Conservation (phyloP, 2,888 invertebrate genomes). For the Hyalella azteca region DNA sequence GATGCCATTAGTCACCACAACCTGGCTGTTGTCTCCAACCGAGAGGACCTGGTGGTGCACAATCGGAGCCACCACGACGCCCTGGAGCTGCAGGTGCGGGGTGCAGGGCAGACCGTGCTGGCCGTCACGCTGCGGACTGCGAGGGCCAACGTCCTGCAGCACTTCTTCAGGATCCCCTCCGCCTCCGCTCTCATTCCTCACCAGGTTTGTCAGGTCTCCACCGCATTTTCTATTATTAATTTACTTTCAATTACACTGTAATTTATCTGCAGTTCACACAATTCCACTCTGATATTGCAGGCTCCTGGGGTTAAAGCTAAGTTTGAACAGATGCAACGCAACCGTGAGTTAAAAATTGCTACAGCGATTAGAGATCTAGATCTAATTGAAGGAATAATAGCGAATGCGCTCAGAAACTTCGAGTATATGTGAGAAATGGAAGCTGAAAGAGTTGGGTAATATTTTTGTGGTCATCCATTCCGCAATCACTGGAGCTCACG, state of each 20-base stretch:
- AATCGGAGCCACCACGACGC: not conserved
- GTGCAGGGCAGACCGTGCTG: conserved; percentile 12
- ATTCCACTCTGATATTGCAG: too few species aligned
- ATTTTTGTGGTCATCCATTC: too few species aligned
- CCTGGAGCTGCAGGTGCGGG: not conserved
- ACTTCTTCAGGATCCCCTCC: not conserved
- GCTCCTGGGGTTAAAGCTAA: too few species aligned
- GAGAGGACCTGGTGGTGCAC: conserved; percentile 2
- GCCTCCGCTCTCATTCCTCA: not conserved
- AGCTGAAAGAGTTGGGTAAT: too few species aligned
- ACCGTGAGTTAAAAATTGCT: too few species aligned
- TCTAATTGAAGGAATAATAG: too few species aligned
- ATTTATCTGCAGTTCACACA: too few species aligned
- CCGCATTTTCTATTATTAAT: not conserved
- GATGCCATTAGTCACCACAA: conserved; percentile 44
- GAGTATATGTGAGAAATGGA: too few species aligned
- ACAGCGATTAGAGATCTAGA: too few species aligned
- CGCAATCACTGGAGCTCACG: too few species aligned
- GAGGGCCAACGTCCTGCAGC: not conserved
- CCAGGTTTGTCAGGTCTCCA: not conserved
- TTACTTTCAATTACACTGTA: not conserved
- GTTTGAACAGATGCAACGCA: too few species aligned
- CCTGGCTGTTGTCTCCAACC: conserved; percentile 1
- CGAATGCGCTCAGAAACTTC: too few species aligned
- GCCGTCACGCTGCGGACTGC: not conserved